A percentile compares a stretch with the other conserved stretches of the same genome.
Evolutionary conservation across 2,797 vertebrate species (phyloP).

Genomic region (Lepilemur septentrionalis): DNA sequence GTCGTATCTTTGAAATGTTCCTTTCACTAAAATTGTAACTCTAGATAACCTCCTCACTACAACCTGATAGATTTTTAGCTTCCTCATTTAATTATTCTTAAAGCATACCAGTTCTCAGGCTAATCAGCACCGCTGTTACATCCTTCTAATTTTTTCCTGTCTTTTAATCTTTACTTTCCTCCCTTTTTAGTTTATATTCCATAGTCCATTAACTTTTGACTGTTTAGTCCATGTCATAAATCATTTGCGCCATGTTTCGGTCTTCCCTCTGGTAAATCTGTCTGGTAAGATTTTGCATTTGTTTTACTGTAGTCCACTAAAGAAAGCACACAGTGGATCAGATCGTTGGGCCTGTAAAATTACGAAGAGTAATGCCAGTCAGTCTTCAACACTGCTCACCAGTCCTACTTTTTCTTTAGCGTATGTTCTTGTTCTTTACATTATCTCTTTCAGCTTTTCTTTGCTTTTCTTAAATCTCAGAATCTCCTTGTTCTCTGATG

Average conservation of each 20-base stretch:
- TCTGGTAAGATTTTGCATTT: background rate
- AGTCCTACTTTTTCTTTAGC: conserved; percentile 1
- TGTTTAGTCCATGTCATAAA: background rate
- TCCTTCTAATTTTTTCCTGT: background rate
- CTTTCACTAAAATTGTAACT: background rate
- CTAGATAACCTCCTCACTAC: background rate
- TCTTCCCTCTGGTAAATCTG: background rate
- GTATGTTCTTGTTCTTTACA: background rate
- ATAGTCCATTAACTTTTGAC: background rate
- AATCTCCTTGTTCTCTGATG: background rate
- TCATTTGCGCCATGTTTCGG: background rate
- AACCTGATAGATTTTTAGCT: background rate
- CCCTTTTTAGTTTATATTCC: background rate
- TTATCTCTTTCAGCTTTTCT: background rate
- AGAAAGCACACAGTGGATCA: background rate
- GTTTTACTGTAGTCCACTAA: background rate
- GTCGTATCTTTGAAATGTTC: background rate
- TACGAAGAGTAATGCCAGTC: background rate
- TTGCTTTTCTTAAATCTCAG: conserved; percentile 9
- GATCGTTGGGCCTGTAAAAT: background rate
- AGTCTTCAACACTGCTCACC: background rate
- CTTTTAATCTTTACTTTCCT: background rate
- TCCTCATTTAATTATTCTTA: background rate
- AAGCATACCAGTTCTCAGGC: background rate
- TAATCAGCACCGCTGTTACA: background rate